Evolutionary conservation across 2,888 invertebrate genomes (phyloP).

Genomic region (Autographa pulchrina): DNA sequence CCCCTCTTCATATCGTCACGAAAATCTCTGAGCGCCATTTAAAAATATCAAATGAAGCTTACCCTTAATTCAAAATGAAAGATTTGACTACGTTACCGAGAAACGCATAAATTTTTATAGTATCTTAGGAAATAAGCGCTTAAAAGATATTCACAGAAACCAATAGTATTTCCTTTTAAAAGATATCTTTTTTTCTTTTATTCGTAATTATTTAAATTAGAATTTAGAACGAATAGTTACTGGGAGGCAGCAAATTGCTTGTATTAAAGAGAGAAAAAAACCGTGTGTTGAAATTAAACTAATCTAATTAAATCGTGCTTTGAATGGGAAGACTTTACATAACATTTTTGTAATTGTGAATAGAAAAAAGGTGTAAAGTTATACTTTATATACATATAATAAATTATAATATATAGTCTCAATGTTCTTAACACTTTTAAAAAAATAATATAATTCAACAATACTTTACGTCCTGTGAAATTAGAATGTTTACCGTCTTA

Average conservation of each 20-base stretch:
- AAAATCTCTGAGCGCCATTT: slow-evolving; percentile 3
- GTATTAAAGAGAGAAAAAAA: neutral
- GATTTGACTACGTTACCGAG: slow-evolving; percentile 55
- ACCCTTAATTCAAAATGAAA: slow-evolving; percentile 59
- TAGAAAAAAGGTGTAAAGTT: no score
- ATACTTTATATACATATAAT: no score
- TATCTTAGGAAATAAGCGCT: slow-evolving; percentile 63
- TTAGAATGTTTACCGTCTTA: no score
- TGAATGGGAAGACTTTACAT: neutral
- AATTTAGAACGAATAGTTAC: neutral
- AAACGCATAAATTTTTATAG: slow-evolving; percentile 73
- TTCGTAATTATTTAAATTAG: neutral
- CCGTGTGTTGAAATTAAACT: neutral
- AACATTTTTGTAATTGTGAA: neutral
- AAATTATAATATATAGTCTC: no score
- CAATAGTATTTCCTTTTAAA: neutral
- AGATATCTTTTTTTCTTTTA: neutral
- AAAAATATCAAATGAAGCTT: slow-evolving; percentile 20
- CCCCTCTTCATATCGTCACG: neutral
- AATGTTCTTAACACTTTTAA: no score
- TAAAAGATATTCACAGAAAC: slow-evolving; percentile 52
- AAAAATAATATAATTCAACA: no score
- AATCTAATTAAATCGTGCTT: neutral
- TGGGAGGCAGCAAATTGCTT: neutral
- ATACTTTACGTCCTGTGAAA: no score